Evolutionary conservation across 2,113 vertebrate species (phyloP), one percentile per base, ranked within the genome.

Genomic region (Abramis brama): DNA sequence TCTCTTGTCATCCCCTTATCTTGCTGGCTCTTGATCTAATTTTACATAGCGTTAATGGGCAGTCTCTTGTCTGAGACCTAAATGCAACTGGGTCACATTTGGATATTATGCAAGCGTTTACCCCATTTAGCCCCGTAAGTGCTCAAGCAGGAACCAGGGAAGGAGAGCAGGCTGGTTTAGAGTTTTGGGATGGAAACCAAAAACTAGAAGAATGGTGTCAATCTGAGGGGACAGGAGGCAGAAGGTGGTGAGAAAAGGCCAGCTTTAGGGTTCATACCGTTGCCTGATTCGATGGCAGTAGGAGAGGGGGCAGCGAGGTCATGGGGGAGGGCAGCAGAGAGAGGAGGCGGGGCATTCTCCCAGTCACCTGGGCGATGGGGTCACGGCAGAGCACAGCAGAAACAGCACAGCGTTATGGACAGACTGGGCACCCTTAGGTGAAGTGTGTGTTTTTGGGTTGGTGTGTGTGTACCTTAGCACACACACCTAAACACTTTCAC

Each of bases 251-350:
- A 85, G 19, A 83, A 45, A 8, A 74, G 33, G 75, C 50, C 76
- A 86, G 80, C 59, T 87, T 17, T 52, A 60, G 84, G 85, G 76
- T 79, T 87, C 93, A 93, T 91, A 93, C 95, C 94, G 90, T 96
- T 94, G 94, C 94, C 93, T 91, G 93, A 94, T 94, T 95, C 94
- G 94, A 92, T 94, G 94, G 91, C 91, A 93, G 94, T 91, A 95
- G 94, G 93, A 93, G 94, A 91, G 92, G 94, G 92, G 92, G 92
- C 94, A 92, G 94, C 93, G 94, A 94, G 93, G 89, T 94, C 95
- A 94, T 93, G 92, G 93, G 94, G 89, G 91, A 94, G 93, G 93
- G 93, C 94, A 92, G 94, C 94, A 88, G 94, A 94, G 91, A 92
- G 92, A 93, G 93, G 94, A 93, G 91, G 91, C 87, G 86, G 90